phyloP scores from a whole-genome alignment of 30 jellyfish, hydroid and myxozoan species.

The Hydractinia echinata region DNA sequence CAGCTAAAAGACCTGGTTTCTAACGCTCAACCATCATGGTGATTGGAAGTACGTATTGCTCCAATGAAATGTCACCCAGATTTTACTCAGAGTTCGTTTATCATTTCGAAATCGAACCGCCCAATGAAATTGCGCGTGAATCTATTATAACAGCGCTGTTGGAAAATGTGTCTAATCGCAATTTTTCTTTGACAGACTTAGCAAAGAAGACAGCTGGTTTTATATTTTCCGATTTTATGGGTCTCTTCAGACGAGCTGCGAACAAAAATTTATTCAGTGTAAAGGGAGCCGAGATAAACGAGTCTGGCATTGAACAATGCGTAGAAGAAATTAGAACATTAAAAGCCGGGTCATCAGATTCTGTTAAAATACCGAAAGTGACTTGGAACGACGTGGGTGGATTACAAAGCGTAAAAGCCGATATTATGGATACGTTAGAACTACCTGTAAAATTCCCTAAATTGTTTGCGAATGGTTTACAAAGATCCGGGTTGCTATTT shows the following conservation, averaged over 20 bases:
- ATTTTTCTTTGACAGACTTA: slow-evolving; percentile 10
- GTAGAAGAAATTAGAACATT: slow-evolving; percentile 40
- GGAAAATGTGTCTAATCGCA: neutral
- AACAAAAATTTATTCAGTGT: neutral
- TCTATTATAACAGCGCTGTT: slow-evolving; percentile 27
- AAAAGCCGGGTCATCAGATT: slow-evolving; percentile 59
- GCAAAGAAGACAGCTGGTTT: slow-evolving; percentile 75
- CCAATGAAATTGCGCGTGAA: slow-evolving; percentile 50
- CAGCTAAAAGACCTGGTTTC: slow-evolving; percentile 12
- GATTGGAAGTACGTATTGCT: slow-evolving; percentile 41
- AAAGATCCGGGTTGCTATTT: slow-evolving; percentile 82
- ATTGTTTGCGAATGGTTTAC: slow-evolving; percentile 61
- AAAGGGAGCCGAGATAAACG: neutral
- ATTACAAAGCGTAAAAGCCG: slow-evolving; percentile 63
- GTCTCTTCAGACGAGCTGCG: slow-evolving; percentile 39
- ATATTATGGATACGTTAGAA: slow-evolving; percentile 75
- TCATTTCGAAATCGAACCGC: slow-evolving; percentile 45
- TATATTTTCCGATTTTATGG: slow-evolving; percentile 61
- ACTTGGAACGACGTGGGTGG: slow-evolving; percentile 96
- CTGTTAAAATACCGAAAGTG: slow-evolving; percentile 74
- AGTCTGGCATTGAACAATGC: slow-evolving; percentile 19
- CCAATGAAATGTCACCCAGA: slow-evolving; percentile 34
- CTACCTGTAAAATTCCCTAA: slow-evolving; percentile 81
- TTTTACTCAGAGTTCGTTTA: slow-evolving; percentile 53
- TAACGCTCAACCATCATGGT: slow-evolving; percentile 20